These are phyloP conservation scores for Sesamia nonagrioides DNA, from an alignment of 1,140 invertebrate species.

Conservation along the genomic window DNA sequence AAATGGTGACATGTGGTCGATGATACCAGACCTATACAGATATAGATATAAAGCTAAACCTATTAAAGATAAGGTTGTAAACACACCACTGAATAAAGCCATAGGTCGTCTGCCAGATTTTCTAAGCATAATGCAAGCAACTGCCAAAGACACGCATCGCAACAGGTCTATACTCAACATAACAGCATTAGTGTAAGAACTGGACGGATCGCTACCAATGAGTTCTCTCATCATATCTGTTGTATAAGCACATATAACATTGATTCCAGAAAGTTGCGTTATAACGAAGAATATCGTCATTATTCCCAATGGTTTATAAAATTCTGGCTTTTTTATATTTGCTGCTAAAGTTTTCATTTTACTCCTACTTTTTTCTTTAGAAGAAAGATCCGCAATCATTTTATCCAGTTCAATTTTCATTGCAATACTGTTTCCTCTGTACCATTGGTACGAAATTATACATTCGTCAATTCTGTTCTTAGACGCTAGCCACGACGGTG, in stretches of 20 bases:
- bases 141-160: slow-evolving; percentile 88
- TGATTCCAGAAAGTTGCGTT: slow-evolving; percentile 89
- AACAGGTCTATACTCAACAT: slow-evolving; percentile 91
- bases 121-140: slow-evolving; percentile 89
- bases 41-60: slow-evolving; percentile 83
- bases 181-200: slow-evolving; percentile 86
- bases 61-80: slow-evolving; percentile 87
- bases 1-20: slow-evolving; percentile 71
- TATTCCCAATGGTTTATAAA: slow-evolving; percentile 88
- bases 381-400: slow-evolving; percentile 80
- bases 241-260: slow-evolving; percentile 92
- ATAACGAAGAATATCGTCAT: slow-evolving; percentile 89
- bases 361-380: slow-evolving; percentile 67
- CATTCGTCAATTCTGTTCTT: slow-evolving; percentile 87
- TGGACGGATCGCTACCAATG: slow-evolving; percentile 75
- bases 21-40: slow-evolving; percentile 67
- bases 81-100: slow-evolving; percentile 88
- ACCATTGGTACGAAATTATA: slow-evolving; percentile 86
- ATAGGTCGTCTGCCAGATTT: slow-evolving; percentile 88
- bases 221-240: slow-evolving; percentile 89
- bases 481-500: slow-evolving; percentile 90
- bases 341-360: slow-evolving; percentile 71
- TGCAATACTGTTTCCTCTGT: slow-evolving; percentile 82
- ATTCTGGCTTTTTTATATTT: slow-evolving; percentile 86
- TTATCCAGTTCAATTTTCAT: slow-evolving; percentile 86